Evolutionary conservation across 2,797 vertebrate genomes (phyloP).

Genomic region (Vipera latastei): DNA sequence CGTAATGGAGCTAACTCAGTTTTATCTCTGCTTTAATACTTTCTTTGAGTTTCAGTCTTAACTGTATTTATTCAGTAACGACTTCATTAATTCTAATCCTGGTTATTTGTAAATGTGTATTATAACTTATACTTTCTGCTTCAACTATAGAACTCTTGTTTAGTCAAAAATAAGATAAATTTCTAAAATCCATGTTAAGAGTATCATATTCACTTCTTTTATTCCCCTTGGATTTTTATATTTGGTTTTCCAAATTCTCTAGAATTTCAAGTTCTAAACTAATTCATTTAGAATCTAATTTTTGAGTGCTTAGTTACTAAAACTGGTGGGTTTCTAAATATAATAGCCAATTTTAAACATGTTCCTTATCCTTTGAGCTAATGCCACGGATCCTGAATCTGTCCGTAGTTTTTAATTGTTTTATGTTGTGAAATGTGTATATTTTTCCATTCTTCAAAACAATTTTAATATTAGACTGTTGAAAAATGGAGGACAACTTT

Average conservation of each 20-base stretch:
- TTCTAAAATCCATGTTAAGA: background rate
- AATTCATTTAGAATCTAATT: background rate
- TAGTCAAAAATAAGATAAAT: background rate
- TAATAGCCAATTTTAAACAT: slow-evolving; percentile 41
- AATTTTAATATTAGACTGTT: background rate
- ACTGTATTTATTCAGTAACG: background rate
- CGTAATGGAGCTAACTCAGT: background rate
- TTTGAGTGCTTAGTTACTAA: slow-evolving; percentile 22
- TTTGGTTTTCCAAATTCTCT: background rate
- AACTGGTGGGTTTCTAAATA: slow-evolving; percentile 31
- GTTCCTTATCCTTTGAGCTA: background rate
- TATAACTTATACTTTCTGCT: background rate
- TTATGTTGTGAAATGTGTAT: slow-evolving; percentile 11
- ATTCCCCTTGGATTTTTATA: background rate
- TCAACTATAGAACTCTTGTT: background rate
- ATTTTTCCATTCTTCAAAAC: slow-evolving; percentile 34
- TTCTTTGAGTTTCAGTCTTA: background rate
- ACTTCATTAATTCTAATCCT: background rate
- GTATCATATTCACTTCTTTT: background rate
- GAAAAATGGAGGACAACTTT: background rate
- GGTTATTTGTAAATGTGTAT: background rate
- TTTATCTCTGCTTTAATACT: background rate
- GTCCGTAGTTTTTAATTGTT: slow-evolving; percentile 34
- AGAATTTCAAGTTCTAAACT: background rate
- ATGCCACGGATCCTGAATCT: slow-evolving; percentile 21